Evolutionary conservation across 1,140 invertebrate species (phyloP).

Genomic region (Ptiloglossa arizonensis): DNA sequence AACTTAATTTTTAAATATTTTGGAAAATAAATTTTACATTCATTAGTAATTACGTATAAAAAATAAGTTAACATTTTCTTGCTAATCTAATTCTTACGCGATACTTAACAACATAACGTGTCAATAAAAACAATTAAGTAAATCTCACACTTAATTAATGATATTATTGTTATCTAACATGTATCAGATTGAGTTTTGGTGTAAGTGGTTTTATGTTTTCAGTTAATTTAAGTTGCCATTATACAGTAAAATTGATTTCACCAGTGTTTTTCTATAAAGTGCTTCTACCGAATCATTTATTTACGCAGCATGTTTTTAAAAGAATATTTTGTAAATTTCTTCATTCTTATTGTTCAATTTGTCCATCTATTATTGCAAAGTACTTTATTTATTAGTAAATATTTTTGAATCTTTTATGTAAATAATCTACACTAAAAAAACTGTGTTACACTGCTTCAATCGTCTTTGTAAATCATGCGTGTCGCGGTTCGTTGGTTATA

Average conservation of each 20-base stretch:
- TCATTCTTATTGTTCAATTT: background rate
- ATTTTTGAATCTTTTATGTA: no score
- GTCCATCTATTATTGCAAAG: no score
- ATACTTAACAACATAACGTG: no score
- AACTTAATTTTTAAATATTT: no score
- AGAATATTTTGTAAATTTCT: background rate
- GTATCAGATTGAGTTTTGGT: constrained; percentile 17
- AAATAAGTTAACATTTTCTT: no score
- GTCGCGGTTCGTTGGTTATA: constrained; percentile 3
- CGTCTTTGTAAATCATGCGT: no score
- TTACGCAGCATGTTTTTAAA: background rate
- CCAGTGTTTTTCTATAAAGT: constrained; percentile 36
- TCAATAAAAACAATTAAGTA: no score
- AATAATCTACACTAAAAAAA: background rate
- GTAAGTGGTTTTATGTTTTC: constrained; percentile 31
- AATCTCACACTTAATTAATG: no score
- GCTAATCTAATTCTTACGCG: no score
- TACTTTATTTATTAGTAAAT: background rate
- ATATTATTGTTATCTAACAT: background rate
- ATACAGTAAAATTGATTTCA: constrained; percentile 31
- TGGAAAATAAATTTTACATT: no score
- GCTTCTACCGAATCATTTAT: background rate
- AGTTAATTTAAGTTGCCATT: constrained; percentile 34
- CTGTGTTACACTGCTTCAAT: no score
- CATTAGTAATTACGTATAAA: no score